Percentiles rank a stretch among this genome's conserved stretches.
phyloP scores from a whole-genome alignment of 30 jellyfish, hydroid and myxozoan genomes.

The Morbakka virulenta region DNA sequence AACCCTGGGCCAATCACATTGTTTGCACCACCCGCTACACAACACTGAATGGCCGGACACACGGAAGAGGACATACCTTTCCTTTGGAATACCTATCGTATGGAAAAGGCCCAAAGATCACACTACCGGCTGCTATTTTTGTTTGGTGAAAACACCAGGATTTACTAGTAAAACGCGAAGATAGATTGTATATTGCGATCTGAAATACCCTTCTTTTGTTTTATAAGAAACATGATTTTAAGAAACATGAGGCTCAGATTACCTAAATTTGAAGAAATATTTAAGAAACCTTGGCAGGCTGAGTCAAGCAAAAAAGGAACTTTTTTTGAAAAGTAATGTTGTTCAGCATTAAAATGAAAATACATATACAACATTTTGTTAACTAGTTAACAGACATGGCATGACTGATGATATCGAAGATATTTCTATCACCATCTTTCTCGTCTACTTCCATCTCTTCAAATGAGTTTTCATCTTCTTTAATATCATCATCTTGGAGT shows the following conservation, averaged over 20 bases:
- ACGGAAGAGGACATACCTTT: no score
- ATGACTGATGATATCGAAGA: background rate
- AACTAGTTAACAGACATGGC: background rate
- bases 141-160: no score
- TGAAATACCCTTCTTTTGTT: background rate
- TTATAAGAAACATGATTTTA: background rate
- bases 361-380: background rate
- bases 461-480: background rate
- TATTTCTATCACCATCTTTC: background rate
- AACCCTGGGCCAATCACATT: no score
- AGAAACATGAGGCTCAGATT: background rate
- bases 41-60: no score
- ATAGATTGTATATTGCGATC: no score
- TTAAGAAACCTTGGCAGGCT: background rate
- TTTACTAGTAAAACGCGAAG: no score
- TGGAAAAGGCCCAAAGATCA: no score
- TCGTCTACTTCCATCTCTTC: background rate
- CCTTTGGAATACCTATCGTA: no score
- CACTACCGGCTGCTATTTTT: no score
- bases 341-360: background rate
- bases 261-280: background rate
- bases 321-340: background rate
- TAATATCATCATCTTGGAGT: background rate
- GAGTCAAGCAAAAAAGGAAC: background rate
- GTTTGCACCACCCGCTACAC: no score